Percentiles rank a stretch among this genome's conserved stretches.
Conservation (phyloP, 2,888 invertebrate species). For the Torymus auratus region DNA sequence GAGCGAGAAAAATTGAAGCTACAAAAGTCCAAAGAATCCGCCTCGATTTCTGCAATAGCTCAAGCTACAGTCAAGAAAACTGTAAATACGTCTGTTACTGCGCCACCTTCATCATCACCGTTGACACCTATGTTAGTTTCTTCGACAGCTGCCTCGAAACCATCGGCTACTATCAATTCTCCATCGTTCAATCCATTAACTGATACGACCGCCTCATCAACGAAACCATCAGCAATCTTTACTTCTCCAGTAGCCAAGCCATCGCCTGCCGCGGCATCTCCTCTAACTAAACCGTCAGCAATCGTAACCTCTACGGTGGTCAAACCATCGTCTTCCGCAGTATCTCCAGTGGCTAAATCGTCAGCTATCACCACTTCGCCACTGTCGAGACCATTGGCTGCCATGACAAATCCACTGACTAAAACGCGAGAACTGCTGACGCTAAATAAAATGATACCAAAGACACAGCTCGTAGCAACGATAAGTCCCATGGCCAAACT, state of each 20-base stretch:
- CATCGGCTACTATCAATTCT: neutral
- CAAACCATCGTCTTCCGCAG: too few species aligned
- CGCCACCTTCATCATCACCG: neutral
- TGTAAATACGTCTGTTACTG: conserved; percentile 13
- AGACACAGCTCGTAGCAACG: conserved; percentile 32
- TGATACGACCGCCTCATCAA: too few species aligned
- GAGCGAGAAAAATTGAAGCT: conserved; percentile 68
- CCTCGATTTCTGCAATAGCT: neutral
- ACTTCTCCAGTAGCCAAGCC: too few species aligned
- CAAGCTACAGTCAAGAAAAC: neutral
- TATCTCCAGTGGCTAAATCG: too few species aligned
- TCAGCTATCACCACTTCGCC: too few species aligned
- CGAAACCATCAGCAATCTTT: too few species aligned
- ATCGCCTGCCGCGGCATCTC: too few species aligned
- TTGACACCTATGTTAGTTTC: neutral
- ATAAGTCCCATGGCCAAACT: conserved; percentile 40
- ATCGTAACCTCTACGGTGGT: too few species aligned
- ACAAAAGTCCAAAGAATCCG: conserved; percentile 30
- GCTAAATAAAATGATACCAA: conserved; percentile 18
- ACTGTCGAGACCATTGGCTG: too few species aligned
- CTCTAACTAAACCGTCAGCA: too few species aligned
- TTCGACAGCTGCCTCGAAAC: conserved; percentile 15
- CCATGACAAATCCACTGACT: neutral
- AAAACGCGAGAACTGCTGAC: conserved; percentile 2
- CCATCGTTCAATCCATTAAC: too few species aligned